Conservation (phyloP, 1,140 invertebrate species). For the Brachionus angularis region DNA sequence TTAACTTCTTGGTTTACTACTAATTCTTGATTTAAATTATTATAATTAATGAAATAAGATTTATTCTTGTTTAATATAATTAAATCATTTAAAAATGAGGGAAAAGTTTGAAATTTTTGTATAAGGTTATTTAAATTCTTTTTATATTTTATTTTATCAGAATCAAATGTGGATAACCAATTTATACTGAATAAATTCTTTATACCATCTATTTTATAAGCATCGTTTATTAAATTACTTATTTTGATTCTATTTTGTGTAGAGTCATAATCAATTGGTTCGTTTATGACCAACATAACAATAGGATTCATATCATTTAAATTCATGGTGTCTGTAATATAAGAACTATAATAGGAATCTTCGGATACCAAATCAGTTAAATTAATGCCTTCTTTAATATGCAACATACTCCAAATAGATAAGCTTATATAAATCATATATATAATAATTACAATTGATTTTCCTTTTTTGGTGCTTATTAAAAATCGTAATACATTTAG, state of each 20-base stretch:
- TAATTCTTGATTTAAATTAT: too few species aligned
- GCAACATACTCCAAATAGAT: conserved; percentile 79
- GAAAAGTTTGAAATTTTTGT: conserved; percentile 62
- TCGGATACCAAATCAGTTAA: conserved; percentile 55
- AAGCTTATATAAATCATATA: conserved; percentile 77
- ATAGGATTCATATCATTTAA: conserved; percentile 48
- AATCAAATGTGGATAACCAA: conserved; percentile 76
- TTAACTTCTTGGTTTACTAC: too few species aligned
- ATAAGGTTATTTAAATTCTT: conserved; percentile 72
- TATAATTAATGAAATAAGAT: too few species aligned
- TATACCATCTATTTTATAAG: conserved; percentile 72
- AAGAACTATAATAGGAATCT: conserved; percentile 51
- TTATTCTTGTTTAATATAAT: too few species aligned
- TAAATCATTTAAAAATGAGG: conserved; percentile 69
- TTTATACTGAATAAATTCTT: conserved; percentile 76
- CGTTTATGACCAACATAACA: conserved; percentile 72
- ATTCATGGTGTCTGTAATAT: conserved; percentile 48
- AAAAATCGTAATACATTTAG: conserved; percentile 70
- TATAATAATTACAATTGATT: conserved; percentile 67
- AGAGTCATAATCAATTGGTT: conserved; percentile 79
- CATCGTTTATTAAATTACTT: conserved; percentile 73
- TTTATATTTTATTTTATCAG: conserved; percentile 61
- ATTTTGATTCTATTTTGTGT: conserved; percentile 70
- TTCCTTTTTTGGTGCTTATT: conserved; percentile 60
- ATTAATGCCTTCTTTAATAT: conserved; percentile 78